Percentiles rank a stretch among this genome's conserved stretches.
Evolutionary conservation across 2,888 invertebrate genomes (phyloP).

Genomic region (Sialis lutaria): DNA sequence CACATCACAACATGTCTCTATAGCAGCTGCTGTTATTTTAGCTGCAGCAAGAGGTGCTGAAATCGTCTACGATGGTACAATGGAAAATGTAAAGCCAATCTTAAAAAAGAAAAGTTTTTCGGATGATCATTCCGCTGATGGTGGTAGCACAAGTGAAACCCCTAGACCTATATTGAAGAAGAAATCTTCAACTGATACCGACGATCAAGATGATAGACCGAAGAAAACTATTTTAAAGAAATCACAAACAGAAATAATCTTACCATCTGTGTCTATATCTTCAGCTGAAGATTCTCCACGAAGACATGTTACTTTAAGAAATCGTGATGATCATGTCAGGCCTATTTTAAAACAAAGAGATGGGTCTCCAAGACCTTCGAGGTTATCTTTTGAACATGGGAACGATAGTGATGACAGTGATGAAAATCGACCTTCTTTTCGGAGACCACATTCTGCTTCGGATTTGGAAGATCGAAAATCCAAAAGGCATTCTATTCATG

Average conservation of each 20-base stretch:
- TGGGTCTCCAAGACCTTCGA: slow-evolving; percentile 38
- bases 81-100: slow-evolving; percentile 53
- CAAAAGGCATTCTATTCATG: neutral
- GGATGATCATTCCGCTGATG: slow-evolving; percentile 41
- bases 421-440: neutral
- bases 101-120: slow-evolving; percentile 67
- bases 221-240: slow-evolving; percentile 63
- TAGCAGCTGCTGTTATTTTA: slow-evolving; percentile 46
- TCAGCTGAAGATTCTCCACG: neutral
- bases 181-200: slow-evolving; percentile 60
- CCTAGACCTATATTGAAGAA: slow-evolving; percentile 75
- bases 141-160: slow-evolving; percentile 26
- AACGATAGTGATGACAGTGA: slow-evolving; percentile 30
- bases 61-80: slow-evolving; percentile 27
- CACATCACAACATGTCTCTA: slow-evolving; percentile 47
- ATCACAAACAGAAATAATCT: slow-evolving; percentile 25
- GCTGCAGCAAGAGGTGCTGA: slow-evolving; percentile 44
- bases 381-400: slow-evolving; percentile 42
- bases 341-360: slow-evolving; percentile 49
- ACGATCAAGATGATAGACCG: slow-evolving; percentile 55
- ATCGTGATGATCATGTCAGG: slow-evolving; percentile 27
- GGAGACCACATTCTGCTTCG: neutral
- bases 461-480: slow-evolving; percentile 2
- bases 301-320: slow-evolving; percentile 5
- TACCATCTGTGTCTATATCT: neutral